A percentile compares a stretch with the other conserved stretches of the same genome.
These are phyloP conservation scores for Nothocercus julius DNA, from an alignment of 2,113 vertebrate genomes.

Conservation along the genomic window DNA sequence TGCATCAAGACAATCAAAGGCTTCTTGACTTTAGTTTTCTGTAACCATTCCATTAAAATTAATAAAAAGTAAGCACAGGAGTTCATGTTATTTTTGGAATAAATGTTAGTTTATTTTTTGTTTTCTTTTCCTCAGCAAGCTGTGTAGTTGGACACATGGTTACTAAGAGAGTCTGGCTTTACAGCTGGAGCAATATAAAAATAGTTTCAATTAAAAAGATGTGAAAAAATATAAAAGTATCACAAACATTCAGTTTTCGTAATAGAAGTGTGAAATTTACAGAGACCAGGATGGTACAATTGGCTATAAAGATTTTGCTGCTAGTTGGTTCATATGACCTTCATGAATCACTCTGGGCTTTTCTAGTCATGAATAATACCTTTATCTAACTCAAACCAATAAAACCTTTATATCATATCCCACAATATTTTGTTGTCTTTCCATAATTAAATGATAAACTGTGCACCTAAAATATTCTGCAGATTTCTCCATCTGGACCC, in stretches of 20 bases:
- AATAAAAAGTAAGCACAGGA: neutral
- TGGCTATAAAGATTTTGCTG: neutral
- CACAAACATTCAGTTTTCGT: neutral
- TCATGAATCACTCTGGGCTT: slow-evolving; percentile 1
- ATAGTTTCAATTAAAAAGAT: slow-evolving; percentile 64
- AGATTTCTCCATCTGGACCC: slow-evolving; percentile 21
- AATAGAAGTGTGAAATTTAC: slow-evolving; percentile 16
- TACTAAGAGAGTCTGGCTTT: slow-evolving; percentile 50
- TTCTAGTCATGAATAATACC: slow-evolving; percentile 5
- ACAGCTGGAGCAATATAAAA: slow-evolving; percentile 60
- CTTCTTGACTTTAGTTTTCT: neutral
- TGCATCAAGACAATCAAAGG: neutral
- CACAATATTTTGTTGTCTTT: slow-evolving; percentile 19
- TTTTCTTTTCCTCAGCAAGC: neutral
- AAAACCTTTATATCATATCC: neutral
- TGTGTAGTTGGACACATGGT: slow-evolving; percentile 33
- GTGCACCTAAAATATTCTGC: neutral
- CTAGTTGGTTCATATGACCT: neutral
- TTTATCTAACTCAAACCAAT: neutral
- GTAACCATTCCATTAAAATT: neutral
- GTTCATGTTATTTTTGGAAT: slow-evolving; percentile 25
- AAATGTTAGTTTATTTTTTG: neutral
- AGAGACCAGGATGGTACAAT: neutral
- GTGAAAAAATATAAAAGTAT: slow-evolving; percentile 31
- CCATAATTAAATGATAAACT: neutral